Percentiles rank a stretch among this genome's conserved stretches.
These are phyloP conservation scores for Drosophila leonis DNA, from an alignment of 2,888 invertebrate genomes.

Conservation along the genomic window DNA sequence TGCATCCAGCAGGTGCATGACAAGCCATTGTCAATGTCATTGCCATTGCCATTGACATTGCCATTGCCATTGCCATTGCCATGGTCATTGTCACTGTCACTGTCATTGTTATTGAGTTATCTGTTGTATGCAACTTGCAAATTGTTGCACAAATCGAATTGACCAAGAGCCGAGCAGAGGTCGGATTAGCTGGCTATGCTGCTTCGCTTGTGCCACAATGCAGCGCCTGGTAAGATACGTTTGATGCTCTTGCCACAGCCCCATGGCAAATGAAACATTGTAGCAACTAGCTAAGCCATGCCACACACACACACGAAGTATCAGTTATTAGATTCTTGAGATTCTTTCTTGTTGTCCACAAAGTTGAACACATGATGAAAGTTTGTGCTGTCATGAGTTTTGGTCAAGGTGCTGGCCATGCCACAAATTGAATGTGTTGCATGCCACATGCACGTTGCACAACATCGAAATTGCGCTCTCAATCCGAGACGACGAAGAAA, in stretches of 20 bases:
- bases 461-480: background rate
- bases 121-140: constrained; percentile 31
- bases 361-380: constrained; percentile 5
- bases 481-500: background rate
- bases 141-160: constrained; percentile 24
- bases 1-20: background rate
- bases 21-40: background rate
- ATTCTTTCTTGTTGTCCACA: background rate
- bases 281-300: background rate
- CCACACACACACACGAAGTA: background rate
- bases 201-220: constrained; percentile 7
- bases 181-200: background rate
- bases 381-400: background rate
- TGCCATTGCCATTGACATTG: background rate
- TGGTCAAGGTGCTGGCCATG: constrained; percentile 2
- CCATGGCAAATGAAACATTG: background rate
- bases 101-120: constrained; percentile 6
- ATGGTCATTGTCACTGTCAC: background rate
- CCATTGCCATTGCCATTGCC: background rate
- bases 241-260: background rate
- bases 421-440: constrained; percentile 6
- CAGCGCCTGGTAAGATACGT: background rate
- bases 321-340: constrained; percentile 1
- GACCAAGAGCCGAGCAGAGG: constrained; percentile 2
- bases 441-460: constrained; percentile 7